Percentiles rank a stretch among this genome's conserved stretches.
Conservation (phyloP, 2,888 invertebrate species). For the Drepanosiphum platanoidis region DNA sequence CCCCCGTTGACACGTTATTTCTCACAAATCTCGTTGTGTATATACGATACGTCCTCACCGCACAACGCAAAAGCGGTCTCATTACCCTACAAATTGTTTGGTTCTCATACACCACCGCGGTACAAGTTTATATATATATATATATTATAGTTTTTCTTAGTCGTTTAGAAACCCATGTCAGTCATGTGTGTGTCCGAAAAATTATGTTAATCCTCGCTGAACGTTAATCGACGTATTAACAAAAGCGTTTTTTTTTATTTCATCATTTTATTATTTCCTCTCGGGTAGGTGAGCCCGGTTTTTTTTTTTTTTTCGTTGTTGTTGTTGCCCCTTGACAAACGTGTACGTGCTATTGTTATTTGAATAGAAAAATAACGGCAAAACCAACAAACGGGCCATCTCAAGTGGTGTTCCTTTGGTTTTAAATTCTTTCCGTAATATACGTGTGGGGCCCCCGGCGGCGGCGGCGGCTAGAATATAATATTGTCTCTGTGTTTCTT, state of each 20-base stretch:
- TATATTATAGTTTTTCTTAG: constrained; percentile 33
- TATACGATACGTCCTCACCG: constrained; percentile 17
- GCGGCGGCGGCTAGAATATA: background rate
- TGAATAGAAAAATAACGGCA: constrained; percentile 52
- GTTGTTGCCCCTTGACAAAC: constrained; percentile 52
- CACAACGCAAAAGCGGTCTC: constrained; percentile 56
- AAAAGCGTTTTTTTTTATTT: constrained; percentile 53
- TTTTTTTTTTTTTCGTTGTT: too few relatives aligned
- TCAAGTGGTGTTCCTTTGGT: constrained; percentile 4
- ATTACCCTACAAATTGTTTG: constrained; percentile 62
- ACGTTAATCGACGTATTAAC: constrained; percentile 62
- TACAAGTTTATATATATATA: constrained; percentile 47
- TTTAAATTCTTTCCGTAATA: background rate
- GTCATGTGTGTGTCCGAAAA: constrained; percentile 62
- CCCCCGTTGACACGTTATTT: constrained; percentile 60
- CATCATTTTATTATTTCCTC: constrained; percentile 44
- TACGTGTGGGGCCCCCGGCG: too few relatives aligned
- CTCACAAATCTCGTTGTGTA: constrained; percentile 51
- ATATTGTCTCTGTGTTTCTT: constrained; percentile 14
- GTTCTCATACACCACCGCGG: constrained; percentile 52
- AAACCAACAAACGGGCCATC: constrained; percentile 36
- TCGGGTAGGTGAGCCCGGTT: constrained; percentile 44
- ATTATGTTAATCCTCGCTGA: constrained; percentile 58
- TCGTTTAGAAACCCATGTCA: constrained; percentile 50
- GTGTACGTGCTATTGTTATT: constrained; percentile 49